These are phyloP conservation scores for Microhierax caerulescens DNA, from an alignment of 2,797 vertebrate species.

Conservation along the genomic window DNA sequence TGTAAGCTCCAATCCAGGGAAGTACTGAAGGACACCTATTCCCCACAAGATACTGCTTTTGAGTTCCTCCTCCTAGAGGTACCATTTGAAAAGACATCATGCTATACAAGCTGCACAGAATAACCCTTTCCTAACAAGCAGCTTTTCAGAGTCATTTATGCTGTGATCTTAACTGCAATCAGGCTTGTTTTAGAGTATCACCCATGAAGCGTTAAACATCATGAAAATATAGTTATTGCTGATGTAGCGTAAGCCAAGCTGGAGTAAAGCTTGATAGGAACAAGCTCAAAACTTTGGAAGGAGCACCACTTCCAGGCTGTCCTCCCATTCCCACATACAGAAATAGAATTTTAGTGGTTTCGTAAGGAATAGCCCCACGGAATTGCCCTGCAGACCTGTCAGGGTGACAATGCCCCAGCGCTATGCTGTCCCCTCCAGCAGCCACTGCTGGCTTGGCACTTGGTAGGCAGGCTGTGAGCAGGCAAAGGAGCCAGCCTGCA, in stretches of 20 bases:
- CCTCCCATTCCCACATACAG: neutral
- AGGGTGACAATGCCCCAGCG: neutral
- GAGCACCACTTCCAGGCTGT: neutral
- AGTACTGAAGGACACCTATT: neutral
- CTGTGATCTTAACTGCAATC: neutral
- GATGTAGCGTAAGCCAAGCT: neutral
- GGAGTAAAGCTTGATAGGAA: neutral
- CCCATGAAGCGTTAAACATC: neutral
- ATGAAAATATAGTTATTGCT: neutral
- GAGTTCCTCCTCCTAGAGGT: neutral
- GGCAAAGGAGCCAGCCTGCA: neutral
- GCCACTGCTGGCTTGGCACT: neutral
- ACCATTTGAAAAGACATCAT: neutral
- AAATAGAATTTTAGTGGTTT: neutral
- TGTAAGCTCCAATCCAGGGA: neutral
- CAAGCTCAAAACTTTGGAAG: neutral
- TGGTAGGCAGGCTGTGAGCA: neutral
- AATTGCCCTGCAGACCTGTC: neutral
- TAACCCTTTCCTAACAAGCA: neutral
- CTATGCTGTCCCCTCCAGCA: neutral
- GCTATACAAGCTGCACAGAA: neutral
- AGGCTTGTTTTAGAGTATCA: neutral
- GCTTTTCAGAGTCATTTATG: neutral
- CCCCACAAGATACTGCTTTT: neutral
- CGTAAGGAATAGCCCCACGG: neutral